Conservation (phyloP, 2,888 invertebrate species). For the Eurytoma californica region DNA sequence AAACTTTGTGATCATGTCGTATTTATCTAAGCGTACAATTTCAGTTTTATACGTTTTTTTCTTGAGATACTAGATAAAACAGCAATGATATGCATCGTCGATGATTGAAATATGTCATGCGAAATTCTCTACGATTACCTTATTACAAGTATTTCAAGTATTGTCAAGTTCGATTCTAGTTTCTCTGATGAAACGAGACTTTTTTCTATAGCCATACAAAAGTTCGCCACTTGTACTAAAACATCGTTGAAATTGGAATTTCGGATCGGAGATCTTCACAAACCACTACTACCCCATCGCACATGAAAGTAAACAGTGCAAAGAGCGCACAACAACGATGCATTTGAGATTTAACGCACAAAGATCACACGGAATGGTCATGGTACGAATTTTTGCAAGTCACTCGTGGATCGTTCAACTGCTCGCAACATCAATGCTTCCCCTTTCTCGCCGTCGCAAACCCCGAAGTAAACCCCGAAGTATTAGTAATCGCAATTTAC, state of each 20-base stretch:
- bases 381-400: background rate
- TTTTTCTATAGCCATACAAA: conserved; percentile 25
- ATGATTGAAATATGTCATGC: conserved; percentile 35
- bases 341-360: no score
- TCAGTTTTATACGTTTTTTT: conserved; percentile 12
- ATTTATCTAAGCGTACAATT: conserved; percentile 26
- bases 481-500: background rate
- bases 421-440: no score
- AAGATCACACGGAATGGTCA: background rate
- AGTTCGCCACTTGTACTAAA: conserved; percentile 39
- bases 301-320: no score
- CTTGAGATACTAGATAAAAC: conserved; percentile 40
- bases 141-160: conserved; percentile 52
- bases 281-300: background rate
- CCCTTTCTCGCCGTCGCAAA: background rate
- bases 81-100: conserved; percentile 43
- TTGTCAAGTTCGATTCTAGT: conserved; percentile 56
- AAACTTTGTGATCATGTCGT: conserved; percentile 28
- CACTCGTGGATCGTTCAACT: no score
- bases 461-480: background rate
- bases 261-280: conserved; percentile 23
- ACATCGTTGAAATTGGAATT: conserved; percentile 38
- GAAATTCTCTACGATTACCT: conserved; percentile 42
- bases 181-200: conserved; percentile 30
- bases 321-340: no score